phyloP scores from a whole-genome alignment of 1,140 invertebrate genomes.

The Lutraria rhynchaena region DNA sequence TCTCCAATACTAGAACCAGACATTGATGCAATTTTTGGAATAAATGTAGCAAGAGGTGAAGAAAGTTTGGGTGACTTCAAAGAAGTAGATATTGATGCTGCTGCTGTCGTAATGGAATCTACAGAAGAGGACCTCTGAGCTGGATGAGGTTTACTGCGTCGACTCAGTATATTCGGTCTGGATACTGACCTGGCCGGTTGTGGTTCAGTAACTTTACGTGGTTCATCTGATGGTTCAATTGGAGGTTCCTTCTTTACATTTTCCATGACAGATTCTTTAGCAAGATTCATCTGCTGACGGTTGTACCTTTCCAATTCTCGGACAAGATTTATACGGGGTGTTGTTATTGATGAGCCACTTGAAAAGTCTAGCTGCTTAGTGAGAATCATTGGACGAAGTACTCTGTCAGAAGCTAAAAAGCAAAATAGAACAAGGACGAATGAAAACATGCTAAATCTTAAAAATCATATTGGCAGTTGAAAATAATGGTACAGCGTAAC shows the following conservation, averaged over 20 bases:
- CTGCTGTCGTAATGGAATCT: conserved; percentile 49
- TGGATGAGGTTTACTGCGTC: conserved; percentile 84
- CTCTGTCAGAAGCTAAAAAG: conserved; percentile 76
- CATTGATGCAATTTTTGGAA: too few relatives aligned
- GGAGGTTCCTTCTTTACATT: background rate
- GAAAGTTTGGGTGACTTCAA: background rate
- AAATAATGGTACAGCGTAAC: too few relatives aligned
- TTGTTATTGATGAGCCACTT: conserved; percentile 71
- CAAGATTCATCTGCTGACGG: conserved; percentile 21
- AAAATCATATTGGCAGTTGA: too few relatives aligned
- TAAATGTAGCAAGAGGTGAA: background rate
- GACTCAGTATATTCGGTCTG: conserved; percentile 78
- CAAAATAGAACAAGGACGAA: background rate
- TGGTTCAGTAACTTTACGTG: conserved; percentile 31
- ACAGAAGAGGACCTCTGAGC: conserved; percentile 46
- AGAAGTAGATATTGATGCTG: conserved; percentile 44
- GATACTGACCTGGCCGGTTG: conserved; percentile 26
- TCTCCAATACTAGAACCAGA: too few relatives aligned
- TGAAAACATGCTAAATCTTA: too few relatives aligned
- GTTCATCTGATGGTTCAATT: background rate
- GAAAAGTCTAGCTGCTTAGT: conserved; percentile 81
- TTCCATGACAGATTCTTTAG: background rate
- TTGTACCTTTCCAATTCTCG: conserved; percentile 82
- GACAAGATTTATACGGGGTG: conserved; percentile 79
- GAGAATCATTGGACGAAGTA: conserved; percentile 82